Conservation (phyloP, 2,888 invertebrate genomes). For the Lepidochrysops patricia region DNA sequence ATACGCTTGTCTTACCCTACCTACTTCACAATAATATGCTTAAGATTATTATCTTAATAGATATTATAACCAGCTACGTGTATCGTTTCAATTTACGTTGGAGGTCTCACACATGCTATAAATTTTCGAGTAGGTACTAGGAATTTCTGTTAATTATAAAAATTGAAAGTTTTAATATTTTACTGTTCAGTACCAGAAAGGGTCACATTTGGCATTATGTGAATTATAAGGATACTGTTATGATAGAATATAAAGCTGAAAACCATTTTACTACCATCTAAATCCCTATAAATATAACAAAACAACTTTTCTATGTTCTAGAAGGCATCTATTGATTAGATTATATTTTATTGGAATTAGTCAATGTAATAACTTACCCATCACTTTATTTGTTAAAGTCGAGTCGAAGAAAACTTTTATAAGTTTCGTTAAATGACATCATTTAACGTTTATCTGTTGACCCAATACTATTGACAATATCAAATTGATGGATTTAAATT, state of each 20-base stretch:
- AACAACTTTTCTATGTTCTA: no score
- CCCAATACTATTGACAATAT: background rate
- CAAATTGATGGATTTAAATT: background rate
- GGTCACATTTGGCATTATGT: background rate
- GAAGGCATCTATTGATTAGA: no score
- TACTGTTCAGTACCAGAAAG: background rate
- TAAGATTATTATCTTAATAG: background rate
- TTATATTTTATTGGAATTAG: no score
- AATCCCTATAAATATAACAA: no score
- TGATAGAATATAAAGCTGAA: background rate
- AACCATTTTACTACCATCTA: background rate
- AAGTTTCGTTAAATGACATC: background rate
- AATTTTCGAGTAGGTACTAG: background rate
- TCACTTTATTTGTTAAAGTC: no score
- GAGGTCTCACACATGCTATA: background rate
- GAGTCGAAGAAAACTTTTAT: background rate
- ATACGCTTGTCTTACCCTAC: slow-evolving; percentile 1
- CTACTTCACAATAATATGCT: background rate
- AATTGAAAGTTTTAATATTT: no score
- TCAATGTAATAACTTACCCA: no score
- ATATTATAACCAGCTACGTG: background rate
- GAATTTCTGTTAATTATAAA: background rate
- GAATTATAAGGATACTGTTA: background rate
- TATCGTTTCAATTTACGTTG: background rate
- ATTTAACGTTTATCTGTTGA: background rate